Conservation (phyloP, 2,113 vertebrate genomes). For the Forbesichthys papilliferus region DNA sequence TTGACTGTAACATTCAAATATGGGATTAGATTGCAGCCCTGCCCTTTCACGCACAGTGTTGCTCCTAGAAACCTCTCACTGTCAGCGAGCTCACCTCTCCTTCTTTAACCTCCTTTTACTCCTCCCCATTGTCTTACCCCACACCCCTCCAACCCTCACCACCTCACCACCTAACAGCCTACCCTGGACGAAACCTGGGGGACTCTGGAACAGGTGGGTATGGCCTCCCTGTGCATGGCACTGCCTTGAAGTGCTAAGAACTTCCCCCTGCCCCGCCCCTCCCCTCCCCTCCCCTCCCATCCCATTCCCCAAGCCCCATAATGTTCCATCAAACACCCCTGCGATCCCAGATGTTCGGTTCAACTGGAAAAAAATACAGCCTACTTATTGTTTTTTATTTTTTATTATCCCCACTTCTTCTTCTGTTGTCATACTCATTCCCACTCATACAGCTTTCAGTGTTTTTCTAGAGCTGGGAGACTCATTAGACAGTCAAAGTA, state of each 20-base stretch:
- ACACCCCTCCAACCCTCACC: conserved; percentile 28
- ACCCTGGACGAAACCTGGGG: conserved; percentile 90
- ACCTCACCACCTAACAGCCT: conserved; percentile 83
- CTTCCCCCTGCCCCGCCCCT: conserved; percentile 40
- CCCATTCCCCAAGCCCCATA: background rate
- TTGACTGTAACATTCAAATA: conserved; percentile 62
- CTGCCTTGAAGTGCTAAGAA: conserved; percentile 62
- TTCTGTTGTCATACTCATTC: background rate
- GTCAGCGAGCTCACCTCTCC: conserved; percentile 53
- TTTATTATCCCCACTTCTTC: background rate
- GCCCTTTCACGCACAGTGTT: conserved; percentile 39
- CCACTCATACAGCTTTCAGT: background rate
- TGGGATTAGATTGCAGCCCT: conserved; percentile 26
- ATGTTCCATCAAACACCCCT: conserved; percentile 36
- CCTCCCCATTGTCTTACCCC: conserved; percentile 36
- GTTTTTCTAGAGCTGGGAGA: too few species aligned
- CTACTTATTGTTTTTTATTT: background rate
- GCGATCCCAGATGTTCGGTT: background rate
- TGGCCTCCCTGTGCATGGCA: conserved; percentile 78
- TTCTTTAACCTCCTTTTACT: conserved; percentile 44
- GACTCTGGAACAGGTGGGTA: conserved; percentile 93
- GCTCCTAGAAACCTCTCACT: conserved; percentile 34
- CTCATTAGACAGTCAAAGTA: too few species aligned
- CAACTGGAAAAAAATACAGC: background rate
- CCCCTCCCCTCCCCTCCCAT: background rate